Evolutionary conservation across 2,888 invertebrate species (phyloP).

Genomic region (Mimachlamys varia): DNA sequence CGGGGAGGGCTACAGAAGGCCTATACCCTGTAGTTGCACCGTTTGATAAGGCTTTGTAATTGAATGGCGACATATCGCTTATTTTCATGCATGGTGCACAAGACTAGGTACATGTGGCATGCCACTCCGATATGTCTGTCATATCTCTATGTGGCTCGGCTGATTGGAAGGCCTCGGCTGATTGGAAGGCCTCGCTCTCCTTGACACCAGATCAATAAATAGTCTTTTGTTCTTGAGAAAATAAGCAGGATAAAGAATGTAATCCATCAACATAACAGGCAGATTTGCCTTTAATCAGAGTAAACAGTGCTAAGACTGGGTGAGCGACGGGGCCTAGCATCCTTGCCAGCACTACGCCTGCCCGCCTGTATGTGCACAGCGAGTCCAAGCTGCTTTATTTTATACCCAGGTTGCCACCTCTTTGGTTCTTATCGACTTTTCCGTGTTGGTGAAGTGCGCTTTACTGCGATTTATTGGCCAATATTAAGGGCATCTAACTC

Average conservation of each 20-base stretch:
- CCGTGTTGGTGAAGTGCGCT: neutral
- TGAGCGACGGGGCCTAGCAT: constrained; percentile 17
- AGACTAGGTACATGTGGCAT: neutral
- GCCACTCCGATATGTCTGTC: neutral
- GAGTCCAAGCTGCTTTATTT: neutral
- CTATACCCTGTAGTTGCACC: neutral
- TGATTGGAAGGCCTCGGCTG: neutral
- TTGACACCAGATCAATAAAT: constrained; percentile 30
- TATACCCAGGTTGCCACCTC: constrained; percentile 15
- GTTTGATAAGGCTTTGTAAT: constrained; percentile 34
- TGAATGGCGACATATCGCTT: constrained; percentile 31
- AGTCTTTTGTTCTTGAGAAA: constrained; percentile 34
- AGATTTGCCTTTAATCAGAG: constrained; percentile 20
- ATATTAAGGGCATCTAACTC: constrained; percentile 3
- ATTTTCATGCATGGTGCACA: constrained; percentile 33
- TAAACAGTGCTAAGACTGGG: constrained; percentile 10
- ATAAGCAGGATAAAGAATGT: constrained; percentile 36
- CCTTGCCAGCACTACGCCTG: neutral
- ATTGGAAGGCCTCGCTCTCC: neutral
- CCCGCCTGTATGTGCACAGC: neutral
- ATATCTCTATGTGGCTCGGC: neutral
- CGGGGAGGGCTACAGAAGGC: neutral
- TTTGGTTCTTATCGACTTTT: constrained; percentile 1
- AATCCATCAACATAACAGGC: constrained; percentile 27
- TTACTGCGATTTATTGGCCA: constrained; percentile 13